Conservation (phyloP, 2,113 vertebrate species). For the Trichechus manatus region DNA sequence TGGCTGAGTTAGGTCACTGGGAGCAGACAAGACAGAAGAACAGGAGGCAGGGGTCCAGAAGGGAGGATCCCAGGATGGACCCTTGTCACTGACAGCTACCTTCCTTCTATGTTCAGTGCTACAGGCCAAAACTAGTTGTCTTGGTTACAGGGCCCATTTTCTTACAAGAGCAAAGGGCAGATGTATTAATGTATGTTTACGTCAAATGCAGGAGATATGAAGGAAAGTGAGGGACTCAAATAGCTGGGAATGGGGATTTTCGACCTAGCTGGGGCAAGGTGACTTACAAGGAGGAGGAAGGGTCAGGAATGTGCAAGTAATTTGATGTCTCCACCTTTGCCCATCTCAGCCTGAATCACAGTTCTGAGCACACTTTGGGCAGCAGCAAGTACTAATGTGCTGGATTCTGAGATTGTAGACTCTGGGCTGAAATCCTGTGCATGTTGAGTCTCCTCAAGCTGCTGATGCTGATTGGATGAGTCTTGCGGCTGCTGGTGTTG, state of each 20-base stretch:
- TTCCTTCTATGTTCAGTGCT: conserved; percentile 37
- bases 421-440: background rate
- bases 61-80: conserved; percentile 25
- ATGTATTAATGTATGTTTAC: conserved; percentile 48
- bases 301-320: background rate
- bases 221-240: background rate
- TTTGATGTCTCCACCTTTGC: background rate
- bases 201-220: background rate
- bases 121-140: conserved; percentile 61
- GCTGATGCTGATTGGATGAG: background rate
- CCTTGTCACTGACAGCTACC: conserved; percentile 1
- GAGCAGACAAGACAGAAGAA: conserved; percentile 25
- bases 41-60: conserved; percentile 24
- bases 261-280: background rate
- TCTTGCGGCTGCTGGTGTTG: background rate
- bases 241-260: background rate
- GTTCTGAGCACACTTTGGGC: background rate
- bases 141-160: conserved; percentile 57
- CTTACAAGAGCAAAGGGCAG: conserved; percentile 66
- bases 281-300: background rate
- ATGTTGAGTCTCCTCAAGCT: background rate
- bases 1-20: conserved; percentile 27
- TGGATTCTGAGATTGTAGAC: background rate
- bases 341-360: background rate
- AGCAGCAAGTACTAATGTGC: background rate